Percentiles rank a stretch among this genome's conserved stretches.
phyloP scores from a whole-genome alignment of 2,797 vertebrate genomes.

The Poecilia gillii region DNA sequence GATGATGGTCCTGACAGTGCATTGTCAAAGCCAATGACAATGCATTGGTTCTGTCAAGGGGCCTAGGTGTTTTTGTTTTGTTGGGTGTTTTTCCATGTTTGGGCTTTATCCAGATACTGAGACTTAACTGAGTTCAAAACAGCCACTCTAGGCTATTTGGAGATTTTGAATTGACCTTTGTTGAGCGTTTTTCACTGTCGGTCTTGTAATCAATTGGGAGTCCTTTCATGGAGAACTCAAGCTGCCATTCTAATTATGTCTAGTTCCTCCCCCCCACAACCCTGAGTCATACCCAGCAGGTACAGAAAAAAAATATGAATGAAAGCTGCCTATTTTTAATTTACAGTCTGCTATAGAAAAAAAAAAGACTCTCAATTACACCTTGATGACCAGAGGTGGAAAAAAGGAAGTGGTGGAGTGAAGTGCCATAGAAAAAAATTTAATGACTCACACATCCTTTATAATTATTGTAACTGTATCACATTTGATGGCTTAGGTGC shows the following conservation, averaged over 20 bases:
- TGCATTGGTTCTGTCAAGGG: neutral
- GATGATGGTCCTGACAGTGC: too few species aligned
- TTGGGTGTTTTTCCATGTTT: neutral
- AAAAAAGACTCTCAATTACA: constrained; percentile 19
- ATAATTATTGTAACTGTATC: constrained; percentile 24
- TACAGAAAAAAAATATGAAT: constrained; percentile 1
- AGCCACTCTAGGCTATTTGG: neutral
- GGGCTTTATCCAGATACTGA: neutral
- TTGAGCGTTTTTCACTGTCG: neutral
- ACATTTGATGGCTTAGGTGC: constrained; percentile 14
- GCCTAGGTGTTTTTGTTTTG: neutral
- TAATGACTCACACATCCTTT: constrained; percentile 46
- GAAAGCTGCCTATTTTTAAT: constrained; percentile 35
- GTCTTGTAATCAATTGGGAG: neutral
- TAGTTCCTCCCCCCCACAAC: neutral
- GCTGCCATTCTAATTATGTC: neutral
- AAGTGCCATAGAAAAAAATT: constrained; percentile 32
- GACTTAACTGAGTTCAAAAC: neutral
- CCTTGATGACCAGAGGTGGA: constrained; percentile 20
- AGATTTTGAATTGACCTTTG: neutral
- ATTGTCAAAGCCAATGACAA: too few species aligned
- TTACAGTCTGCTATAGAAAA: constrained; percentile 10
- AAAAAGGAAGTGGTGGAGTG: constrained; percentile 29
- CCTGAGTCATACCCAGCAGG: neutral
- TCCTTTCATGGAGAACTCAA: neutral